Percentiles rank a stretch among this genome's conserved stretches.
phyloP scores from a whole-genome alignment of 2,113 vertebrate genomes.

The Ochotona princeps region DNA sequence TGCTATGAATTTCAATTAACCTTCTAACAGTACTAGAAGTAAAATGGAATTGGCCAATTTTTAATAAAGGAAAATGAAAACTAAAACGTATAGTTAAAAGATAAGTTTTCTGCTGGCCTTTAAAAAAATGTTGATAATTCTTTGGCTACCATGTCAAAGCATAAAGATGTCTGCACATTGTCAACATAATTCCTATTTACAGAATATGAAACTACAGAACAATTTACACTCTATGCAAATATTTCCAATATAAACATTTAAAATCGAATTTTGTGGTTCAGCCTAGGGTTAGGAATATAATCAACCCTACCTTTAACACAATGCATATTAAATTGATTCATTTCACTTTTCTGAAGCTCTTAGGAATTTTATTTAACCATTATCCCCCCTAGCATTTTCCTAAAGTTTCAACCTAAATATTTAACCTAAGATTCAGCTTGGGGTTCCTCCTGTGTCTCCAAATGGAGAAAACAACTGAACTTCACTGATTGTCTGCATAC shows the following conservation, averaged over 20 bases:
- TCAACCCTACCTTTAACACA: conserved; percentile 76
- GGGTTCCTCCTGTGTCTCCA: conserved; percentile 83
- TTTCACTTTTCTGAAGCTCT: conserved; percentile 80
- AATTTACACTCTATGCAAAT: conserved; percentile 80
- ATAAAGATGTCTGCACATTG: conserved; percentile 85
- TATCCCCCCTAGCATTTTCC: conserved; percentile 77
- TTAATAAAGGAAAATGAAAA: conserved; percentile 78
- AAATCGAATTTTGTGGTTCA: conserved; percentile 74
- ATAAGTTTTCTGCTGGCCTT: conserved; percentile 81
- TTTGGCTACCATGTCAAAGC: conserved; percentile 88
- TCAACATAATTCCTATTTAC: conserved; percentile 86
- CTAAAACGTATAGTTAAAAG: conserved; percentile 65
- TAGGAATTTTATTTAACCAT: conserved; percentile 78
- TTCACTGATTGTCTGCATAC: conserved; percentile 89
- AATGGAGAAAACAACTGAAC: conserved; percentile 84
- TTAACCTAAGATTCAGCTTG: conserved; percentile 84
- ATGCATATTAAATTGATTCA: conserved; percentile 66
- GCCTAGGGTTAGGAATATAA: conserved; percentile 78
- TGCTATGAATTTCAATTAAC: conserved; percentile 72
- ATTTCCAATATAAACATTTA: conserved; percentile 82
- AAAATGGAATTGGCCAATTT: conserved; percentile 75
- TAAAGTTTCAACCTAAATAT: conserved; percentile 75
- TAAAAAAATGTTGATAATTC: conserved; percentile 82
- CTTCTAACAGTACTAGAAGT: conserved; percentile 65
- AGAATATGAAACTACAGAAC: conserved; percentile 82